A percentile compares a stretch with the other conserved stretches of the same genome.
Evolutionary conservation across 30 jellyfish, hydroid and myxozoan genomes (phyloP).

Genomic region (Phacellophora camtschatica): DNA sequence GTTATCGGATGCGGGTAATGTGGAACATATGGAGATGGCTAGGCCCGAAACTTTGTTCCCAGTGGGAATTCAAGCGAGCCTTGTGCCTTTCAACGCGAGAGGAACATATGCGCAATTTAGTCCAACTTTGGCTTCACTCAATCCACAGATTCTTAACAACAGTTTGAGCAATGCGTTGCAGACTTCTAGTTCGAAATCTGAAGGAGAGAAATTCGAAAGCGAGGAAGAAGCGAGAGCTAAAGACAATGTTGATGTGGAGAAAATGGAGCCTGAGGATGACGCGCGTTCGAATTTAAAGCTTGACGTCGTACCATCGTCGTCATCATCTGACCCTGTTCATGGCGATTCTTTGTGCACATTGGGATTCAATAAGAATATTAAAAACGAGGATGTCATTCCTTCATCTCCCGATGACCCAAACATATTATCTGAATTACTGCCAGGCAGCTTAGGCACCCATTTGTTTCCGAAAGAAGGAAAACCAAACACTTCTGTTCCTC

Average conservation of each 20-base stretch:
- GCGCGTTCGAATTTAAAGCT: constrained; percentile 31
- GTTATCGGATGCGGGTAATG: constrained; percentile 13
- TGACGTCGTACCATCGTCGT: background rate
- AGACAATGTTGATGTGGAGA: background rate
- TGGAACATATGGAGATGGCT: constrained; percentile 2
- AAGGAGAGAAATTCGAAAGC: constrained; percentile 30
- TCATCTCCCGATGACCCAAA: constrained; percentile 56
- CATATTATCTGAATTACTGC: constrained; percentile 15
- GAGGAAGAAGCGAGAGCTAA: constrained; percentile 13
- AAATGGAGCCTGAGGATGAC: constrained; percentile 27
- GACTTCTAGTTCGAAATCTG: constrained; percentile 7
- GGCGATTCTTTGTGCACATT: background rate
- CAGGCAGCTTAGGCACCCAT: constrained; percentile 62
- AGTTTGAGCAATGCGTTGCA: constrained; percentile 72
- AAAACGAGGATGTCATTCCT: constrained; percentile 43
- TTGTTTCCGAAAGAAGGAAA: constrained; percentile 32
- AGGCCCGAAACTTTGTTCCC: constrained; percentile 38
- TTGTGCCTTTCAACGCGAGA: constrained; percentile 47
- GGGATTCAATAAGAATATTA: constrained; percentile 17
- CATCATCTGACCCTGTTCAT: constrained; percentile 4
- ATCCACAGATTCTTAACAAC: constrained; percentile 72
- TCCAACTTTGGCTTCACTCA: constrained; percentile 73
- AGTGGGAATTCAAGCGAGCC: constrained; percentile 43
- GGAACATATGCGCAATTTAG: constrained; percentile 67
- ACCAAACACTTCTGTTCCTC: background rate